Evolutionary conservation across 2,113 vertebrate species (phyloP).

Genomic region (Podilymbus podiceps): DNA sequence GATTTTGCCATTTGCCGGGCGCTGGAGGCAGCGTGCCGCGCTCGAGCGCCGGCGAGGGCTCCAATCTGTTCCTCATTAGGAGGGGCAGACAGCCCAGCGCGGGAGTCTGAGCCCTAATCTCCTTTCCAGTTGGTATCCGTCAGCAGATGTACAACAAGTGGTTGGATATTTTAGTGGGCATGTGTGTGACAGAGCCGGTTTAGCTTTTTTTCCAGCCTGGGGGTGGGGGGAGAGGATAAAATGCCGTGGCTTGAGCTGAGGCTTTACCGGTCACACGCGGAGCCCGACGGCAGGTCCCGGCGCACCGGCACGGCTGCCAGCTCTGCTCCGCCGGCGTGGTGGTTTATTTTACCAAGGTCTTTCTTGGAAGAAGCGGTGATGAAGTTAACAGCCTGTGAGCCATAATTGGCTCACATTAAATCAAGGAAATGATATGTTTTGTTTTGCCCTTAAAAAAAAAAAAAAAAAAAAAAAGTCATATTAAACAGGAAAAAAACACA

Average conservation of each 20-base stretch:
- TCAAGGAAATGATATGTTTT: conserved; percentile 61
- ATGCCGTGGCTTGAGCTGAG: neutral
- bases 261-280: neutral
- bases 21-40: neutral
- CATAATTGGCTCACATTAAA: conserved; percentile 56
- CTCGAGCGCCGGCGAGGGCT: neutral
- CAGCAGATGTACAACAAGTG: conserved; percentile 66
- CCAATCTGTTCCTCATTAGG: conserved; percentile 70
- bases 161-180: conserved; percentile 46
- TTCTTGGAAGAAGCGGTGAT: conserved; percentile 59
- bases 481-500: conserved; percentile 2
- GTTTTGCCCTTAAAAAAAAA: neutral
- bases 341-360: conserved; percentile 61
- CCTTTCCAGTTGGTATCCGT: conserved; percentile 68
- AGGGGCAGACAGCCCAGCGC: conserved; percentile 64
- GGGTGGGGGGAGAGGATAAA: neutral
- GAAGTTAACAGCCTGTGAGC: conserved; percentile 67
- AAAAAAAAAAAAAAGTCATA: neutral
- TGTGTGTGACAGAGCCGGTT: conserved; percentile 26
- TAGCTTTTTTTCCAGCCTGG: conserved; percentile 12
- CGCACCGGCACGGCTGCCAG: neutral
- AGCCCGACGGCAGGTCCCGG: conserved; percentile 17
- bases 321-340: neutral
- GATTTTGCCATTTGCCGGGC: conserved; percentile 11
- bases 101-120: conserved; percentile 62